phyloP scores from a whole-genome alignment of 2,888 invertebrate species.

The Athrips mouffetella region DNA sequence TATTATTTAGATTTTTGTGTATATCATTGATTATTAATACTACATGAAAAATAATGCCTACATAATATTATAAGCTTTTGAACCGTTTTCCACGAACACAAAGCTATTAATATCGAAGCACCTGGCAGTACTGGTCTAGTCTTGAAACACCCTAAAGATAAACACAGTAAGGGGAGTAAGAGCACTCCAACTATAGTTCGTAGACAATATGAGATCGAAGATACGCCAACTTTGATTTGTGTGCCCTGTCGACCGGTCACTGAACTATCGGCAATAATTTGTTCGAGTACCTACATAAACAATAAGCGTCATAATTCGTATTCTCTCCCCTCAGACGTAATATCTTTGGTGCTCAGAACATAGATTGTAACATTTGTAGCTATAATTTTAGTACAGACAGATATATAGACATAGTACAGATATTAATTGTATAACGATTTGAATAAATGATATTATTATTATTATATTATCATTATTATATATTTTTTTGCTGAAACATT shows the following conservation, averaged over 20 bases:
- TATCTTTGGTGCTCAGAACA: background rate
- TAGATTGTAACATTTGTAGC: background rate
- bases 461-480: too few species aligned
- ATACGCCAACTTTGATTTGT: constrained; percentile 21
- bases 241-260: constrained; percentile 18
- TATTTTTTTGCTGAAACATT: too few species aligned
- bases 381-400: background rate
- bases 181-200: constrained; percentile 5
- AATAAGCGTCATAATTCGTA: constrained; percentile 6
- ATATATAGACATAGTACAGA: background rate
- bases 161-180: constrained; percentile 8
- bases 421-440: too few species aligned
- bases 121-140: too few species aligned
- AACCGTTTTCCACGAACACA: too few species aligned
- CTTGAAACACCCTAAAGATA: too few species aligned
- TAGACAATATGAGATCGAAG: constrained; percentile 22
- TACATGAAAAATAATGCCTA: too few species aligned
- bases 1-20: too few species aligned
- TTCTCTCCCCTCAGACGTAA: background rate
- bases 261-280: constrained; percentile 16
- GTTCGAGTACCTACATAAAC: constrained; percentile 11
- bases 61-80: too few species aligned
- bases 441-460: too few species aligned
- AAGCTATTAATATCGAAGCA: too few species aligned
- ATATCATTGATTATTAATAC: too few species aligned